These are phyloP conservation scores for Perdita meconis DNA, from an alignment of 2,888 invertebrate genomes.

Conservation along the genomic window DNA sequence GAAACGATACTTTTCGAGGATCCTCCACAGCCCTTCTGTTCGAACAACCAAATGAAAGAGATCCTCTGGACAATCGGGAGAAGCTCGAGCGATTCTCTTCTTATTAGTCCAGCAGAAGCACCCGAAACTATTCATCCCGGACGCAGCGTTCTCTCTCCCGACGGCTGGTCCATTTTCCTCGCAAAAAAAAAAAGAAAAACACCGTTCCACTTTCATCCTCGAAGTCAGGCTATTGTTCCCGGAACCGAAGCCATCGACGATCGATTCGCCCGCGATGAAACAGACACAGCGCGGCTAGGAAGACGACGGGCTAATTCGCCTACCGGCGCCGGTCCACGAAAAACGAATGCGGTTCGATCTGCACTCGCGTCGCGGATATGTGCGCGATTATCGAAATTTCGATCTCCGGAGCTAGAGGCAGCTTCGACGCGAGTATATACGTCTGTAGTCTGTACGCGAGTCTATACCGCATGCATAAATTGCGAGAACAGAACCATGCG, in stretches of 20 bases:
- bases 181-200: slow-evolving; percentile 13
- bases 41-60: not conserved
- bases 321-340: not conserved
- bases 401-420: slow-evolving; percentile 14
- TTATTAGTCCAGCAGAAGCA: not conserved
- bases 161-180: not conserved
- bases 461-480: too few species aligned
- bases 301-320: slow-evolving; percentile 8
- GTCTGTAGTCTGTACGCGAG: too few species aligned
- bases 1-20: too few species aligned
- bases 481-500: too few species aligned
- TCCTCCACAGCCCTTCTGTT: not conserved
- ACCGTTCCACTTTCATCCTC: slow-evolving; percentile 21
- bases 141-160: not conserved
- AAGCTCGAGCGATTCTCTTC: not conserved
- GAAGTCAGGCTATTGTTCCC: slow-evolving; percentile 1
- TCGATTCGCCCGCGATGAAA: slow-evolving; percentile 13
- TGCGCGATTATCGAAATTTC: slow-evolving; percentile 24
- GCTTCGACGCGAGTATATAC: not conserved
- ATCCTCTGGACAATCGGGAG: not conserved
- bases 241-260: slow-evolving; percentile 14
- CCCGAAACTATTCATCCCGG: not conserved
- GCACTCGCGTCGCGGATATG: slow-evolving; percentile 13
- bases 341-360: slow-evolving; percentile 5
- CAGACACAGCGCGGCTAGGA: not conserved